These are phyloP conservation scores for Blastobasis lacticolella DNA, from an alignment of 2,888 invertebrate genomes.

Conservation along the genomic window DNA sequence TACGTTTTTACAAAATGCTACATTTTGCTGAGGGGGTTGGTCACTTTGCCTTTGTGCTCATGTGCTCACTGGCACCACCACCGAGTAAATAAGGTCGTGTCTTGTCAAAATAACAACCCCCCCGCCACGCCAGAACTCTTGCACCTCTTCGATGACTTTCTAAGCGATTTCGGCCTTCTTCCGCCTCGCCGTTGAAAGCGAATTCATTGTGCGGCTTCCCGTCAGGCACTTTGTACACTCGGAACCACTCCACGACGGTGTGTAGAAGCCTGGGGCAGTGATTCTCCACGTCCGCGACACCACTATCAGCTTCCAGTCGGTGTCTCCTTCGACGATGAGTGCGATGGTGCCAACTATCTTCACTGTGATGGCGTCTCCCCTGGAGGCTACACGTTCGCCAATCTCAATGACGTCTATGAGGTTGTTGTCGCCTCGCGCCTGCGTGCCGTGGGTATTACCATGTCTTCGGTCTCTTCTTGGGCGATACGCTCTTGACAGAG, in stretches of 20 bases:
- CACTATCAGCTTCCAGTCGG: conserved; percentile 99
- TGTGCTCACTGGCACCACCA: no score
- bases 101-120: no score
- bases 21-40: no score
- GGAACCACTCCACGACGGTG: conserved; percentile 99
- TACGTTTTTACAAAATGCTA: no score
- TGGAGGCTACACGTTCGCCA: conserved; percentile 73
- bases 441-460: conserved; percentile 99
- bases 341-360: conserved; percentile 34
- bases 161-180: conserved; percentile 90
- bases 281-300: conserved; percentile 92
- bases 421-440: conserved; percentile 97
- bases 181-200: conserved; percentile 96
- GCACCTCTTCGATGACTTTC: conserved; percentile 83
- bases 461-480: conserved; percentile 77
- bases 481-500: no score
- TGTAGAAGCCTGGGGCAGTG: conserved; percentile 94
- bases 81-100: no score
- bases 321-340: conserved; percentile 87
- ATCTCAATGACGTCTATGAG: conserved; percentile 99
- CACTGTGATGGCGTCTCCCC: conserved; percentile 79
- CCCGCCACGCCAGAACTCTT: conserved; percentile 62
- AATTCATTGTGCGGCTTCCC: conserved; percentile 97
- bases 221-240: conserved; percentile 98
- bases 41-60: no score